Evolutionary conservation across 2,888 invertebrate species (phyloP).

Genomic region (Drosophila prolongata): DNA sequence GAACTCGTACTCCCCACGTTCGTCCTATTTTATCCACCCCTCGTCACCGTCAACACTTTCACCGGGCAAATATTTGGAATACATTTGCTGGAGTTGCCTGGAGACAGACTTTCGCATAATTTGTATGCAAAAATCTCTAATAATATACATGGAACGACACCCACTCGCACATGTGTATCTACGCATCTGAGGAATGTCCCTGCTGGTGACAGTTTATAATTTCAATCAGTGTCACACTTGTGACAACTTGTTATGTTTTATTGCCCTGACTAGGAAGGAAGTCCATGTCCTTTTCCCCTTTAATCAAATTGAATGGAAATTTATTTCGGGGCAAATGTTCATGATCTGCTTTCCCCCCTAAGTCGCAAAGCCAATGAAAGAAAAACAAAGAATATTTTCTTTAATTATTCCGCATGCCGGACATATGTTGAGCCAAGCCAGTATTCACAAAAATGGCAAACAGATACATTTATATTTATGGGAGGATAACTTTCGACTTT

Average conservation of each 20-base stretch:
- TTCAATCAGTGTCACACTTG: conserved; percentile 74
- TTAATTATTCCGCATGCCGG: conserved; percentile 58
- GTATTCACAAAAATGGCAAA: conserved; percentile 34
- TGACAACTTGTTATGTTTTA: conserved; percentile 62
- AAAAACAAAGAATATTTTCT: conserved; percentile 52
- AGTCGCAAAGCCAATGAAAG: conserved; percentile 7
- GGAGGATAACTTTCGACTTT: conserved; percentile 3
- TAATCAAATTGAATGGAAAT: conserved; percentile 43
- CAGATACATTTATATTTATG: not conserved
- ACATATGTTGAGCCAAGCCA: conserved; percentile 29
- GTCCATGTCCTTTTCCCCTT: conserved; percentile 10
- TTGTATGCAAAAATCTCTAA: conserved; percentile 70
- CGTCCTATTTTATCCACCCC: not conserved
- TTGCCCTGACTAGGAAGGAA: conserved; percentile 37
- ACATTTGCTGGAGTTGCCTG: conserved; percentile 35
- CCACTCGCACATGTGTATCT: conserved; percentile 13
- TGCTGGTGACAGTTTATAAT: conserved; percentile 59
- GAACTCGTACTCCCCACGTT: conserved; percentile 2
- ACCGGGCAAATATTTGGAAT: conserved; percentile 69
- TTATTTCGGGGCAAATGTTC: conserved; percentile 29
- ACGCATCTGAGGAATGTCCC: conserved; percentile 34
- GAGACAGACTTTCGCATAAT: conserved; percentile 60
- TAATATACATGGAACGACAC: conserved; percentile 47
- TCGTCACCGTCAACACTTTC: conserved; percentile 67
- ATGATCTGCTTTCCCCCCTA: conserved; percentile 8